Evolutionary conservation across 2,888 invertebrate genomes (phyloP).

Genomic region (Drosophila pseudotalamancana): DNA sequence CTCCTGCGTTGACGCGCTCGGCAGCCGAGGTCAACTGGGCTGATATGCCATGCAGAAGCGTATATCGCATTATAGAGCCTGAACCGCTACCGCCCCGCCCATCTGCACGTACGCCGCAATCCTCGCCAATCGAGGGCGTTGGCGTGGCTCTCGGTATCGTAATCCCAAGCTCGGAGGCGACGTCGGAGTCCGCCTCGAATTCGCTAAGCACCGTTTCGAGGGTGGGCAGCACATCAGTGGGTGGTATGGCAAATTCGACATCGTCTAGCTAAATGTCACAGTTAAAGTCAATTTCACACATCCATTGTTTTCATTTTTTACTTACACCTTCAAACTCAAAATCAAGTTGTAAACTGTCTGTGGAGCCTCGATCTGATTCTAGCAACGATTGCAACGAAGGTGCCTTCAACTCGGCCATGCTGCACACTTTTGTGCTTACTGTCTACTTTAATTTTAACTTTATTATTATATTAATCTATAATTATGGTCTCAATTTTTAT

Average conservation of each 20-base stretch:
- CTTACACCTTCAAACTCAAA: slow-evolving; percentile 85
- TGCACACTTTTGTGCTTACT: slow-evolving; percentile 18
- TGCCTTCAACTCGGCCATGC: slow-evolving; percentile 83
- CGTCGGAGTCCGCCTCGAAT: slow-evolving; percentile 88
- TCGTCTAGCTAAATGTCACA: slow-evolving; percentile 88
- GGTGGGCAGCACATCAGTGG: slow-evolving; percentile 90
- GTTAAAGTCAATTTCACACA: neutral
- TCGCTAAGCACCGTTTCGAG: slow-evolving; percentile 93
- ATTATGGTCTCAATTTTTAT: slow-evolving; percentile 51
- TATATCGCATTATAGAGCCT: slow-evolving; percentile 90
- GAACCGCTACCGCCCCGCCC: slow-evolving; percentile 75
- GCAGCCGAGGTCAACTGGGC: slow-evolving; percentile 94
- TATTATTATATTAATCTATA: slow-evolving; percentile 9
- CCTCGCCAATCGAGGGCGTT: slow-evolving; percentile 83
- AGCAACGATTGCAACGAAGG: slow-evolving; percentile 86
- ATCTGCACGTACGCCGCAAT: slow-evolving; percentile 84
- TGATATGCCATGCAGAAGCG: slow-evolving; percentile 94
- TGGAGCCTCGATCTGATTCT: slow-evolving; percentile 87
- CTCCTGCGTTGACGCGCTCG: slow-evolving; percentile 94
- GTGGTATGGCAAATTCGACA: slow-evolving; percentile 91
- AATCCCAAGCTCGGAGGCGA: slow-evolving; percentile 83
- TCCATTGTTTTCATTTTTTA: slow-evolving; percentile 13
- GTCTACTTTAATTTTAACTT: slow-evolving; percentile 3
- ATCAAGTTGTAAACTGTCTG: slow-evolving; percentile 89
- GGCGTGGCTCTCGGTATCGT: slow-evolving; percentile 82